Evolutionary conservation across 1,140 invertebrate genomes (phyloP), one percentile per base, ranked within the genome.

Genomic region (Glossosoma conforme): DNA sequence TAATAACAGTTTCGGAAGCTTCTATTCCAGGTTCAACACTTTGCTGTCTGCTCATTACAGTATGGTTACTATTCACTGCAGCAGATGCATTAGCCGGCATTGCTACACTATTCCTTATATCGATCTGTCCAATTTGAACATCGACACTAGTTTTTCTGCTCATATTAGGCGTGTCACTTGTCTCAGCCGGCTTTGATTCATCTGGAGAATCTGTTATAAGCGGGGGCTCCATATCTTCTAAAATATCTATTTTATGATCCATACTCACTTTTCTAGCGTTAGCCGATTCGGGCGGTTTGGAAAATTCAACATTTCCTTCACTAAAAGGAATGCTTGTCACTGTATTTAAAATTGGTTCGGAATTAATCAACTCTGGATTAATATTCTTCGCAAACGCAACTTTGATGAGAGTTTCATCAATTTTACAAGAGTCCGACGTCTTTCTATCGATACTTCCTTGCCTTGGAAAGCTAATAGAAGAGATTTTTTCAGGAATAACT

Each of bases 231-330:
- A 63, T 70, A 48, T 75, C 72, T 58, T 75, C 72, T 4, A 65
- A 65, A 13, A 72, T 71, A 52, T 75, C 72, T 40, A 73, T 70
- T 58, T 73, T 75, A 46, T 73, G 68, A 59, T 73, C 72, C 2
- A 74, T 52, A 58, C 68, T 73, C 42, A 70, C 66, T 36, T 69
- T 60, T 69, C 69, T 52, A 42, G 41, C n/a, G 32, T 13, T 13
- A 28, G 11, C 10, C 17, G 14, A n/a, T 30, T 20, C 32, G 46
- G 19, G 32, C 22, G 37, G 9, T 24, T 13, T 47, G 36, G 25
- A 14, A 15, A 36, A 25, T n/a, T 43, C 22, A 24, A 43, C 17
- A 22, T 14, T 47, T 37, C 33, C 18, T 5, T 33, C 11, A 9
- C 11, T 14, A 11, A 24, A 25, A 15, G 38, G 15, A 30, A 30